Evolutionary conservation across 2,888 invertebrate species (phyloP).

Genomic region (Cephonodes hylas): DNA sequence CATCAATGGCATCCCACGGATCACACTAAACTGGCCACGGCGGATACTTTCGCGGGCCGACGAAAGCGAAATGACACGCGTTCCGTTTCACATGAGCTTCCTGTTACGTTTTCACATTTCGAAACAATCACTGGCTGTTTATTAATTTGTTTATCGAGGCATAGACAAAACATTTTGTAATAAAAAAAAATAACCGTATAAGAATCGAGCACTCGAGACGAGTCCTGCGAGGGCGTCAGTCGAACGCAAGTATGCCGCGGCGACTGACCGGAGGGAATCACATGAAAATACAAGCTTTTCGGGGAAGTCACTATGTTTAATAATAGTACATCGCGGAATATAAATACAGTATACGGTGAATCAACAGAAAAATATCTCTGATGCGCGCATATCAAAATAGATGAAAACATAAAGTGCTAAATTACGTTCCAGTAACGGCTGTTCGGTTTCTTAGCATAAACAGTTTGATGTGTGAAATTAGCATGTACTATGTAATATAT

Average conservation of each 20-base stretch:
- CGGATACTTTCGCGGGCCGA: conserved; percentile 45
- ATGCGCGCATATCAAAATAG: not conserved
- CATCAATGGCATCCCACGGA: conserved; percentile 23
- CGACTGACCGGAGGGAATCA: conserved; percentile 57
- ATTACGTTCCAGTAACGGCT: not conserved
- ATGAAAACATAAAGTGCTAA: not conserved
- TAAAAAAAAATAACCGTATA: conserved; percentile 38
- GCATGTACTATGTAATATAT: conserved; percentile 28
- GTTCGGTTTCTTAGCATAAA: not conserved
- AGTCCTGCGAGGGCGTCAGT: conserved; percentile 67
- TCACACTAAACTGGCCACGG: conserved; percentile 33
- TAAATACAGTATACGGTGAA: conserved; percentile 16
- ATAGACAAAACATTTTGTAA: conserved; percentile 13
- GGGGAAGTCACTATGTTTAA: conserved; percentile 61
- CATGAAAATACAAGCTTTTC: conserved; percentile 61
- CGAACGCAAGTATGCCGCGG: conserved; percentile 53
- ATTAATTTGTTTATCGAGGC: not conserved
- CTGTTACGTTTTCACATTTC: conserved; percentile 42
- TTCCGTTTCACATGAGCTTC: conserved; percentile 48
- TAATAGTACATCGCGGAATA: conserved; percentile 55
- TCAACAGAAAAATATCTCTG: conserved; percentile 14
- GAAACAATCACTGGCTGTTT: conserved; percentile 26
- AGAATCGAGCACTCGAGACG: conserved; percentile 51
- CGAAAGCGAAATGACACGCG: conserved; percentile 46
- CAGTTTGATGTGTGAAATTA: conserved; percentile 17